Evolutionary conservation across 2,797 vertebrate species (phyloP).

Genomic region (Numenius phaeopus): DNA sequence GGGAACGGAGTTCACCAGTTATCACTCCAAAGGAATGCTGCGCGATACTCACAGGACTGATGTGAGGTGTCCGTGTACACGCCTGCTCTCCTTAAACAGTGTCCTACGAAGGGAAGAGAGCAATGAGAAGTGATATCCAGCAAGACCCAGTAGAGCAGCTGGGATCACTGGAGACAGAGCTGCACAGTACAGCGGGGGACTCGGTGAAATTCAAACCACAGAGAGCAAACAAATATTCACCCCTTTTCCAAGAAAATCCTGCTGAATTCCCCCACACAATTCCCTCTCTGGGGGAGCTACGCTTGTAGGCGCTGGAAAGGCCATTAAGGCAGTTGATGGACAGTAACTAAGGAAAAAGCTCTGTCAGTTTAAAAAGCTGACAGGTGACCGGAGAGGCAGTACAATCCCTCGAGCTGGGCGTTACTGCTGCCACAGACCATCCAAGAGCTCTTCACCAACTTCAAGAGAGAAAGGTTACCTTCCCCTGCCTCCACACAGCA

Average conservation of each 20-base stretch:
- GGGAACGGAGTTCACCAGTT: constrained; percentile 46
- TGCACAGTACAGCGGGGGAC: constrained; percentile 42
- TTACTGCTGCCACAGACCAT: neutral
- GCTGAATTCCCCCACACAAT: neutral
- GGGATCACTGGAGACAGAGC: constrained; percentile 68
- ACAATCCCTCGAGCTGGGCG: neutral
- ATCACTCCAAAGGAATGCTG: constrained; percentile 27
- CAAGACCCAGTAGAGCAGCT: constrained; percentile 68
- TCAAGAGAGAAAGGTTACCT: neutral
- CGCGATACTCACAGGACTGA: constrained; percentile 86
- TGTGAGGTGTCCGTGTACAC: constrained; percentile 82
- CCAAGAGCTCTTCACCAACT: neutral
- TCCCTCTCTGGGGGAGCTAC: neutral
- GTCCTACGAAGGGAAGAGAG: constrained; percentile 81
- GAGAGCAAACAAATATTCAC: neutral
- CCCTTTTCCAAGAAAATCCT: neutral
- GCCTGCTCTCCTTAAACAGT: constrained; percentile 89
- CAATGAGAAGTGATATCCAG: constrained; percentile 60
- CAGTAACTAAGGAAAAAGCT: neutral
- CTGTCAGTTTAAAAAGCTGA: neutral
- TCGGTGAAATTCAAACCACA: neutral
- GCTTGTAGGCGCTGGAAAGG: neutral
- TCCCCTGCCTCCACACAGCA: neutral
- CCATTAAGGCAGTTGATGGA: neutral
- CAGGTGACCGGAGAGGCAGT: neutral